Conservation (phyloP, 2,113 vertebrate species). For the Salvelinus alpinus region DNA sequence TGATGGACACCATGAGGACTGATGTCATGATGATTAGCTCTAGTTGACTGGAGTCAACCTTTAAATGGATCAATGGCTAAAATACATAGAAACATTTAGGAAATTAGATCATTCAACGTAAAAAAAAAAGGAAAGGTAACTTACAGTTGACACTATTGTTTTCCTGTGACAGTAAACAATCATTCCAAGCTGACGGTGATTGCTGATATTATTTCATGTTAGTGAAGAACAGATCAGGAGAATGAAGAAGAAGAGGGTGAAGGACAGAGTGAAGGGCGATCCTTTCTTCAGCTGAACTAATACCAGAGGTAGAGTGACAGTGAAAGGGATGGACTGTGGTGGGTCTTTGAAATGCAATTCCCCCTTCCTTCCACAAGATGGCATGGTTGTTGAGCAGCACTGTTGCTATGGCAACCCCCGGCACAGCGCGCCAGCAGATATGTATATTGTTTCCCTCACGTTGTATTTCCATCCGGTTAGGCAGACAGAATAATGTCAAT, state of each 20-base stretch:
- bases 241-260: background rate
- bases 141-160: background rate
- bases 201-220: background rate
- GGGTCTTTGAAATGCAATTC: constrained; percentile 9
- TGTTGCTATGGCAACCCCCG: constrained; percentile 59
- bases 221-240: constrained; percentile 31
- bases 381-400: constrained; percentile 33
- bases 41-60: background rate
- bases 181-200: constrained; percentile 34
- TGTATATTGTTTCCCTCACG: constrained; percentile 20
- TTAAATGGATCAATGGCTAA: background rate
- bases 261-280: constrained; percentile 28
- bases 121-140: background rate
- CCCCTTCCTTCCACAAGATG: constrained; percentile 61
- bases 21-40: background rate
- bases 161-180: background rate
- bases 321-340: background rate
- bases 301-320: background rate
- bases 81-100: background rate
- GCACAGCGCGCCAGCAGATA: constrained; percentile 11
- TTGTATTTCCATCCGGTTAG: constrained; percentile 27
- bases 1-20: background rate
- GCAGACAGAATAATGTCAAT: constrained; percentile 21
- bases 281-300: background rate
- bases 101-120: background rate